Percentiles rank a stretch among this genome's conserved stretches.
phyloP scores from a whole-genome alignment of 1,140 invertebrate species.

The Aphelenchoides fujianensis region DNA sequence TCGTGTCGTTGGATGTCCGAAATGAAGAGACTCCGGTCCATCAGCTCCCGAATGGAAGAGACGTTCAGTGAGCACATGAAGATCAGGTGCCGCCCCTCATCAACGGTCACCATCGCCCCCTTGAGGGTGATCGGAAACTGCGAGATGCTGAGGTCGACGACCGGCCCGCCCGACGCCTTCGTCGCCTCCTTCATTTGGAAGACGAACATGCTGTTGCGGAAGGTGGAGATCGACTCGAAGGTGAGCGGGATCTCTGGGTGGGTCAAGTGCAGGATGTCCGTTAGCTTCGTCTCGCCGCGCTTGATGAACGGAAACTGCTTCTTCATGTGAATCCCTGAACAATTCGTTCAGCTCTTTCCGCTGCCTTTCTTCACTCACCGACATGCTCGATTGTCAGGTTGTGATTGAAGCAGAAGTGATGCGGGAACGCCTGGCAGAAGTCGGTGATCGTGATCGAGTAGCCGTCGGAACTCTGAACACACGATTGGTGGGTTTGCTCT shows the following conservation, averaged over 20 bases:
- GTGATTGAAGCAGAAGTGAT: slow-evolving; percentile 64
- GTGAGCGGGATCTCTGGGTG: slow-evolving; percentile 63
- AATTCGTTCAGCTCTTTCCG: not conserved
- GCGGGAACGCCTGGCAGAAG: slow-evolving; percentile 63
- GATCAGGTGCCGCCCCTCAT: slow-evolving; percentile 63
- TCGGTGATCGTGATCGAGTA: slow-evolving; percentile 36
- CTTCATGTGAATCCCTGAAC: slow-evolving; percentile 44
- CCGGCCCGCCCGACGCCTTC: not conserved
- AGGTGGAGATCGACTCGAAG: slow-evolving; percentile 61
- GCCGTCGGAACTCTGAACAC: slow-evolving; percentile 20
- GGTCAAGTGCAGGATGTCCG: slow-evolving; percentile 60
- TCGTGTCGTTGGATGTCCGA: slow-evolving; percentile 64
- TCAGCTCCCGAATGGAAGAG: slow-evolving; percentile 53
- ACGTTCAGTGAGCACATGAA: slow-evolving; percentile 65
- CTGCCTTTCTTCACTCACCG: slow-evolving; percentile 40
- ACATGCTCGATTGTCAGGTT: slow-evolving; percentile 62
- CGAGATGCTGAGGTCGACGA: slow-evolving; percentile 25
- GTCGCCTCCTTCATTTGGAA: slow-evolving; percentile 36
- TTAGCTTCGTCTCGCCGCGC: slow-evolving; percentile 49
- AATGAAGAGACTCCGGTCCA: slow-evolving; percentile 62
- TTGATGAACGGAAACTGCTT: slow-evolving; percentile 34
- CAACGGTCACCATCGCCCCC: slow-evolving; percentile 64
- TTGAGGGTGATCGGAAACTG: slow-evolving; percentile 48
- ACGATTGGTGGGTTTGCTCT: not conserved
- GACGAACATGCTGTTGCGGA: slow-evolving; percentile 48